A percentile compares a stretch with the other conserved stretches of the same genome.
Evolutionary conservation across 2,888 invertebrate species (phyloP).

Genomic region (Agrochola lychnidis): DNA sequence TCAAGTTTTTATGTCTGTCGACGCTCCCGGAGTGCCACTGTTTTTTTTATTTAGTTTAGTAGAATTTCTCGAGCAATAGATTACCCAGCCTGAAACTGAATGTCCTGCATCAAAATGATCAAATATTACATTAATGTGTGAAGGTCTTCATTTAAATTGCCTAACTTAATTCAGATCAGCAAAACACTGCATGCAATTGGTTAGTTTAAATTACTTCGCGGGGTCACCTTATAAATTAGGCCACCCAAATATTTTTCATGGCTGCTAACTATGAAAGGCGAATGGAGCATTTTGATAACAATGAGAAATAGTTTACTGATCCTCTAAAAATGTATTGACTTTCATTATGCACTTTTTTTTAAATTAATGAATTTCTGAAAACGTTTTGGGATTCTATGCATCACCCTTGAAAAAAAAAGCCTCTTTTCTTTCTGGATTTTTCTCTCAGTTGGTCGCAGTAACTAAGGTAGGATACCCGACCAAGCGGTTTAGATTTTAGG

Average conservation of each 20-base stretch:
- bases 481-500: too few relatives aligned
- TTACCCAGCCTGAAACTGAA: too few relatives aligned
- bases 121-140: slow-evolving; percentile 1
- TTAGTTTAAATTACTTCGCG: slow-evolving; percentile 42
- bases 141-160: slow-evolving; percentile 35
- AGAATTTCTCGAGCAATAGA: neutral
- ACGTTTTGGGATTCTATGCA: neutral
- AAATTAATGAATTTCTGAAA: neutral
- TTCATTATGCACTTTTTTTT: neutral
- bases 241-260: slow-evolving; percentile 44
- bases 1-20: too few relatives aligned
- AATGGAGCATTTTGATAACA: neutral
- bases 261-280: neutral
- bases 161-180: slow-evolving; percentile 20
- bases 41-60: neutral
- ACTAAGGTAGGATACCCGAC: too few relatives aligned
- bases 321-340: neutral
- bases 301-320: too few relatives aligned
- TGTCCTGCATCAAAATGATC: neutral
- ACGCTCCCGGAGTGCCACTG: too few relatives aligned
- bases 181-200: slow-evolving; percentile 37
- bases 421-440: neutral
- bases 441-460: neutral
- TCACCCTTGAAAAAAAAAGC: too few relatives aligned
- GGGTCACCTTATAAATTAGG: slow-evolving; percentile 44